Conservation (phyloP, 2,888 invertebrate genomes). For the Phania funesta region DNA sequence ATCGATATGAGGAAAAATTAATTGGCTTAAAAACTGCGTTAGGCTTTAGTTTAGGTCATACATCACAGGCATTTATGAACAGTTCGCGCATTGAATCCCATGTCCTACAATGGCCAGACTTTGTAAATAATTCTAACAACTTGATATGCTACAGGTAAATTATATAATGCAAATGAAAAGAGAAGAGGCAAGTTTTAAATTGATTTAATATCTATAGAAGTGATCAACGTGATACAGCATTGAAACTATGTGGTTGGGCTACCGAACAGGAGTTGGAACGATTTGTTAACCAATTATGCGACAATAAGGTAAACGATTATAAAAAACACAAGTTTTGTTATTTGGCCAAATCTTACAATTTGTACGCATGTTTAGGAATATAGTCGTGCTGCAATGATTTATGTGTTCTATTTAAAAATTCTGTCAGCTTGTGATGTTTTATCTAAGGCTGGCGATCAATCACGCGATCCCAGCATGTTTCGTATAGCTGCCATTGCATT, state of each 20-base stretch:
- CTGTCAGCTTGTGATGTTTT: conserved; percentile 92
- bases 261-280: conserved; percentile 87
- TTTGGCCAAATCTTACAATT: neutral
- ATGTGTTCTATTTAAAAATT: conserved; percentile 93
- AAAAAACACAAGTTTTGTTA: neutral
- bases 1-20: conserved; percentile 85
- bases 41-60: conserved; percentile 75
- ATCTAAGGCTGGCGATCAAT: conserved; percentile 84
- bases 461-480: conserved; percentile 76
- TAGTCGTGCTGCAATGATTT: conserved; percentile 93
- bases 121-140: conserved; percentile 77
- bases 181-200: neutral
- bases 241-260: conserved; percentile 94
- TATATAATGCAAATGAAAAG: conserved; percentile 4
- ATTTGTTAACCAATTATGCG: conserved; percentile 86
- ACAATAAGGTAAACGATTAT: conserved; percentile 81
- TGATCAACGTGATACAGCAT: conserved; percentile 85
- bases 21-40: conserved; percentile 81
- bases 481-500: conserved; percentile 87
- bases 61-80: conserved; percentile 76
- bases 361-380: conserved; percentile 81
- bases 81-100: conserved; percentile 77
- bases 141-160: conserved; percentile 76
- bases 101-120: conserved; percentile 79
- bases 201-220: conserved; percentile 81